phyloP scores from a whole-genome alignment of 2,113 vertebrate species.

The Pantherophis guttatus region DNA sequence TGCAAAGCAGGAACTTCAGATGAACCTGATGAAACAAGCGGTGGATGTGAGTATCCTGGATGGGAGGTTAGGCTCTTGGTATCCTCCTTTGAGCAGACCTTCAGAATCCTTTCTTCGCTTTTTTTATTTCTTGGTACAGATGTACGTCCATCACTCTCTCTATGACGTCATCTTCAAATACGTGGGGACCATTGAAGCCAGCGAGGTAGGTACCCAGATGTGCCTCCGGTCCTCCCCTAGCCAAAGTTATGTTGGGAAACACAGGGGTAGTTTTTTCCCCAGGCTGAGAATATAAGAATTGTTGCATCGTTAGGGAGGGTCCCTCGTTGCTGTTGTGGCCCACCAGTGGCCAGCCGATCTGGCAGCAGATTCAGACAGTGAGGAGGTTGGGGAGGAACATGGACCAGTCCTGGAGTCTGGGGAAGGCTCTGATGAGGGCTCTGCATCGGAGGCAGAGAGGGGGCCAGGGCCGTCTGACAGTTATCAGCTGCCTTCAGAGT shows the following conservation, averaged over 20 bases:
- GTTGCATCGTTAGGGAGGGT: neutral
- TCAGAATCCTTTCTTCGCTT: neutral
- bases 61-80: neutral
- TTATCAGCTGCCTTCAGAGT: too few species aligned
- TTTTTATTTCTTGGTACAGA: slow-evolving; percentile 67
- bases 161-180: slow-evolving; percentile 93
- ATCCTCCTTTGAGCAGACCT: neutral
- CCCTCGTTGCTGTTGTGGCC: too few species aligned
- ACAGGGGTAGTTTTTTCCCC: neutral
- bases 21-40: slow-evolving; percentile 93
- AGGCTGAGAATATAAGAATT: neutral
- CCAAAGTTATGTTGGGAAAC: neutral
- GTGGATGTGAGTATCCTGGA: slow-evolving; percentile 82
- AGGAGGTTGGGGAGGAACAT: too few species aligned
- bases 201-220: slow-evolving; percentile 75
- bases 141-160: slow-evolving; percentile 91
- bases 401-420: too few species aligned
- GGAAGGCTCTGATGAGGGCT: too few species aligned
- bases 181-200: slow-evolving; percentile 91
- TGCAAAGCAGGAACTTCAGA: slow-evolving; percentile 90
- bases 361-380: too few species aligned
- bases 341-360: too few species aligned
- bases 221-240: neutral
- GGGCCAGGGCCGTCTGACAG: too few species aligned
- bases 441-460: too few species aligned